Evolutionary conservation across 2,888 invertebrate genomes (phyloP).

Genomic region (Ornithoptera alexandrae): DNA sequence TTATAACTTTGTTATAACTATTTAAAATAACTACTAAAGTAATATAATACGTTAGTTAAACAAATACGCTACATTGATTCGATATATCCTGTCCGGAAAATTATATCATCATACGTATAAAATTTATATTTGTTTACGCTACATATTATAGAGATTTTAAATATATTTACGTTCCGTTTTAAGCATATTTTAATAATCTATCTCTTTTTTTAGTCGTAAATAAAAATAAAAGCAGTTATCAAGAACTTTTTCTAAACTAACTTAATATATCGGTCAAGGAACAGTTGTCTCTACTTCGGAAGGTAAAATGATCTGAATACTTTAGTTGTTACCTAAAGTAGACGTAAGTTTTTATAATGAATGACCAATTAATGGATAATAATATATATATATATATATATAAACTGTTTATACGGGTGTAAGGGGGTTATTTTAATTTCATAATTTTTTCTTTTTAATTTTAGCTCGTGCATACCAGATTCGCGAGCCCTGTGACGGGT

Average conservation of each 20-base stretch:
- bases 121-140: conserved; percentile 1
- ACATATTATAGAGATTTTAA: too few species aligned
- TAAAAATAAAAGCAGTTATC: background rate
- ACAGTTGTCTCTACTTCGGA: background rate
- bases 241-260: background rate
- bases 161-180: background rate
- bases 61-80: conserved; percentile 41
- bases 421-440: too few species aligned
- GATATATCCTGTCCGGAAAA: conserved; percentile 3
- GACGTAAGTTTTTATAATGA: too few species aligned
- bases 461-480: too few species aligned
- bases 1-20: background rate
- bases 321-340: background rate
- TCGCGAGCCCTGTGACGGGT: too few species aligned
- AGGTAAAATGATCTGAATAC: background rate
- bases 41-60: background rate
- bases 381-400: too few species aligned
- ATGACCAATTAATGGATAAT: background rate
- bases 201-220: too few species aligned
- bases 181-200: background rate
- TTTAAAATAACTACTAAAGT: background rate
- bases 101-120: background rate
- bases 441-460: too few species aligned
- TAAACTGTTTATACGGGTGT: too few species aligned
- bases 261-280: background rate